Conservation (phyloP, 1,140 invertebrate genomes). For the Panulirus ornatus region DNA sequence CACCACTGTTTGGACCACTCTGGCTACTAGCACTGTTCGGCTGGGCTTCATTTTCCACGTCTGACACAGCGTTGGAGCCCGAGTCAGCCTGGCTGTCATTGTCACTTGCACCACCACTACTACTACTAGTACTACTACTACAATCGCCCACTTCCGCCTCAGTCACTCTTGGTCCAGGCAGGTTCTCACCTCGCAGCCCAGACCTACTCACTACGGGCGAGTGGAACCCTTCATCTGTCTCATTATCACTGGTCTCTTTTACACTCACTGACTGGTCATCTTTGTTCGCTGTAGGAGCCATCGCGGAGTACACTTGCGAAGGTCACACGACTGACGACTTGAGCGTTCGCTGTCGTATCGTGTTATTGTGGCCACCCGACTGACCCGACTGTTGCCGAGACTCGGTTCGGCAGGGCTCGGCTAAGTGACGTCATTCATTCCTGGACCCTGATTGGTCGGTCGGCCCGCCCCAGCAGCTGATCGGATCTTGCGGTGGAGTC, state of each 20-base stretch:
- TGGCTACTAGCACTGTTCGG: background rate
- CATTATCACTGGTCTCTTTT: conserved; percentile 20
- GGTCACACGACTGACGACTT: background rate
- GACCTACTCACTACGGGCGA: conserved; percentile 4
- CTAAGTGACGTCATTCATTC: background rate
- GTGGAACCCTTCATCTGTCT: conserved; percentile 51
- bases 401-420: background rate
- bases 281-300: background rate
- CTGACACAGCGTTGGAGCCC: background rate
- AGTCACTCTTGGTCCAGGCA: background rate
- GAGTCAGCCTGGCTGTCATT: conserved; percentile 20
- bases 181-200: background rate
- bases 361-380: background rate
- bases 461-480: background rate
- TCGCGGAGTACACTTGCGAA: background rate
- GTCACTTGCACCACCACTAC: background rate
- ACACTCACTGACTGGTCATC: background rate
- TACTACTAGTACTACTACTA: background rate
- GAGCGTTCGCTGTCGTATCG: background rate
- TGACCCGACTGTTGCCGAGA: background rate
- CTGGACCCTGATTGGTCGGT: background rate
- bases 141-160: background rate
- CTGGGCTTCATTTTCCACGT: background rate
- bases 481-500: background rate
- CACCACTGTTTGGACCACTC: background rate